Conservation (phyloP, 1,140 invertebrate species). For the Heliconius eleuchia region DNA sequence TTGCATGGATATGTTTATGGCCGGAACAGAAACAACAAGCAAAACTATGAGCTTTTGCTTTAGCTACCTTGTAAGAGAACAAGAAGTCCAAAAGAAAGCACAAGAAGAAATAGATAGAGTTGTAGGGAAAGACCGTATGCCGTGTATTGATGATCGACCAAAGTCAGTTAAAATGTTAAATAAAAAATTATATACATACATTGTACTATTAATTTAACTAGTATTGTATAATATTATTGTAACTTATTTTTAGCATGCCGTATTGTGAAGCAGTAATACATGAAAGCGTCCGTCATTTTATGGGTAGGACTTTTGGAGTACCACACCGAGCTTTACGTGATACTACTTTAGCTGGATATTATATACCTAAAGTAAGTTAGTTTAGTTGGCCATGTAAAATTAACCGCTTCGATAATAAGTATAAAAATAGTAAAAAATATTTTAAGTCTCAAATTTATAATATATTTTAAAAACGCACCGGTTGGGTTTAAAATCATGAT, state of each 20-base stretch:
- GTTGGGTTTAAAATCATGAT: no score
- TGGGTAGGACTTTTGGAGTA: conserved; percentile 89
- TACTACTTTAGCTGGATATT: conserved; percentile 86
- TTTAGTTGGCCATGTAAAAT: background rate
- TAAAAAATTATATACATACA: background rate
- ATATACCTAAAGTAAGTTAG: conserved; percentile 87
- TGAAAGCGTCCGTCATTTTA: conserved; percentile 89
- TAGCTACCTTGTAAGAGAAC: conserved; percentile 88
- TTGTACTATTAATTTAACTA: conserved; percentile 16
- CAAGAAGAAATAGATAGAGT: conserved; percentile 91
- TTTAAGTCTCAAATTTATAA: no score
- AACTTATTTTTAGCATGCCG: conserved; percentile 84
- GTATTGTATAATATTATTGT: conserved; percentile 23
- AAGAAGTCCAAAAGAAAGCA: conserved; percentile 89
- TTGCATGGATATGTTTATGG: conserved; percentile 91
- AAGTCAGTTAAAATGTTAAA: conserved; percentile 80
- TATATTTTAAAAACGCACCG: no score
- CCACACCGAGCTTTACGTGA: conserved; percentile 89
- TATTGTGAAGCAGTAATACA: conserved; percentile 90
- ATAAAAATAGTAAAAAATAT: no score
- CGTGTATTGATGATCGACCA: conserved; percentile 86
- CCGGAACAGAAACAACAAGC: conserved; percentile 91
- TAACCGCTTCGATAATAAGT: no score
- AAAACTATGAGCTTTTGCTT: conserved; percentile 90
- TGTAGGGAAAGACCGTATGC: conserved; percentile 85